Conservation (phyloP, 1,140 invertebrate species). For the Pseudomyrmex concolor region DNA sequence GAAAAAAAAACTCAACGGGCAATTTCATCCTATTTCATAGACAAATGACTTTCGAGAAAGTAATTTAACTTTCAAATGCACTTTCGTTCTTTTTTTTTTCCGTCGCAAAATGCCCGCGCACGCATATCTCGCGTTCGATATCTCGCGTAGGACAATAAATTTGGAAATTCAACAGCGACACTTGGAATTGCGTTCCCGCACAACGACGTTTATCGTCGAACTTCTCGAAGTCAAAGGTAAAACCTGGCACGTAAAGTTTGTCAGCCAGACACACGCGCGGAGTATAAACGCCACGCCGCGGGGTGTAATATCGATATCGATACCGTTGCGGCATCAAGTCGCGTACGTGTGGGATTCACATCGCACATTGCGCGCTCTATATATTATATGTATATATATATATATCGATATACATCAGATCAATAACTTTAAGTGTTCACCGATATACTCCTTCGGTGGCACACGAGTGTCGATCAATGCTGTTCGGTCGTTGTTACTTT, state of each 20-base stretch:
- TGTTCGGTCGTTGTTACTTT: not conserved
- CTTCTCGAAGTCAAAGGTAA: conserved; percentile 23
- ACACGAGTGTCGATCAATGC: conserved; percentile 41
- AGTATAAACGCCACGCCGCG: not conserved
- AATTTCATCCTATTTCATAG: no score
- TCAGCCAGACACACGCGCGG: not conserved
- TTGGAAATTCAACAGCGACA: not conserved
- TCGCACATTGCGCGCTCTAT: not conserved
- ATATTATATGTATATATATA: no score
- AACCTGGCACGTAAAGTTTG: conserved; percentile 27
- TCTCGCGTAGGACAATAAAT: not conserved
- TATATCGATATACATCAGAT: conserved; percentile 19
- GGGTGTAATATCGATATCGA: conserved; percentile 44
- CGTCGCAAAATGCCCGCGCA: no score
- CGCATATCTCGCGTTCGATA: not conserved
- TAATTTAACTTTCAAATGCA: no score
- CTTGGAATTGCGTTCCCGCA: conserved; percentile 6
- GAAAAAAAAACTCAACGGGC: no score
- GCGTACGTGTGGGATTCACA: conserved; percentile 4
- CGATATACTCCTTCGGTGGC: not conserved
- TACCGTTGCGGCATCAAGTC: conserved; percentile 22
- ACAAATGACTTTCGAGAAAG: no score
- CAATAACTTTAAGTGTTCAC: conserved; percentile 49
- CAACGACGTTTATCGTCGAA: conserved; percentile 26
- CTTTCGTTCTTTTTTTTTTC: no score